A percentile compares a stretch with the other conserved stretches of the same genome.
Evolutionary conservation across 2,888 invertebrate species (phyloP).

Genomic region (Pseudanteris insignis): DNA sequence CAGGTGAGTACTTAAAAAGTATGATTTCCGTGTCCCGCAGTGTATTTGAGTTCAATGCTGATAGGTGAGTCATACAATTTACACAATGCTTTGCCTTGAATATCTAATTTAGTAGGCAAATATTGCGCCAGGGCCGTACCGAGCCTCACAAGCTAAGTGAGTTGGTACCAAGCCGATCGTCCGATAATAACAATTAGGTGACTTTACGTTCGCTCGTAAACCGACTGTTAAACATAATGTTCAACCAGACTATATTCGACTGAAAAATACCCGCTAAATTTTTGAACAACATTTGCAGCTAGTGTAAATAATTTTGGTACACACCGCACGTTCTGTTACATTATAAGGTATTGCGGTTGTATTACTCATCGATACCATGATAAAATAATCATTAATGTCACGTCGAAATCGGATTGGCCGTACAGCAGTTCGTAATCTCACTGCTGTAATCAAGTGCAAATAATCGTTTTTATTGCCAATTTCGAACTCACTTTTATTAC

Average conservation of each 20-base stretch:
- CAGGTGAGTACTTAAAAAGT: constrained; percentile 38
- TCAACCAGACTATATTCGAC: constrained; percentile 15
- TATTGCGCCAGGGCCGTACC: constrained; percentile 27
- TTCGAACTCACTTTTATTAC: no score
- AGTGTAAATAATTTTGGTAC: not conserved
- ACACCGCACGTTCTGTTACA: no score
- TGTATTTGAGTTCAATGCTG: constrained; percentile 30
- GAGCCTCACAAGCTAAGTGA: constrained; percentile 14
- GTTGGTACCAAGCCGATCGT: constrained; percentile 11
- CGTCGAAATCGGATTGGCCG: no score
- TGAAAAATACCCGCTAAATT: not conserved
- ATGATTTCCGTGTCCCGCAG: constrained; percentile 16
- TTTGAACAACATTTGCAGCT: not conserved
- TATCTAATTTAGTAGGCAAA: constrained; percentile 37
- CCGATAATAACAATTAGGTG: constrained; percentile 15
- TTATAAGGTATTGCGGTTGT: no score
- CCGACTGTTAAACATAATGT: constrained; percentile 18
- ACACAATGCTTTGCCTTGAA: constrained; percentile 44
- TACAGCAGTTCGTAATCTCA: no score
- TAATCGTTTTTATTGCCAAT: no score
- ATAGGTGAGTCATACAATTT: constrained; percentile 44
- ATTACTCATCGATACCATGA: no score
- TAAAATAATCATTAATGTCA: no score
- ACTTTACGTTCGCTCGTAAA: constrained; percentile 42
- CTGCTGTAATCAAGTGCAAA: no score